These are phyloP conservation scores for Sigmodon hispidus DNA, from an alignment of 2,113 vertebrate species.

Conservation along the genomic window DNA sequence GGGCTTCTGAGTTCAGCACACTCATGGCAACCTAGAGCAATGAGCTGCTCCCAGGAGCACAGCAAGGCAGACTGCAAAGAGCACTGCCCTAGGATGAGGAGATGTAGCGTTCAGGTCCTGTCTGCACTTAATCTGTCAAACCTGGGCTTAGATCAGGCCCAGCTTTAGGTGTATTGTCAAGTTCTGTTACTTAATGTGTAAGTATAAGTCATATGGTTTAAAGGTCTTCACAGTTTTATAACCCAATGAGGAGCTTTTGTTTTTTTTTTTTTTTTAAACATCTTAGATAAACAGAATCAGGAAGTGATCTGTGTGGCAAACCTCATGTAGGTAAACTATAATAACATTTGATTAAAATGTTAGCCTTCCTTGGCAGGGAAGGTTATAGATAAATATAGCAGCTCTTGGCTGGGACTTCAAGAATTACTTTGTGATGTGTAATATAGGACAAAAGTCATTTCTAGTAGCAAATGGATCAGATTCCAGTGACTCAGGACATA, in stretches of 20 bases:
- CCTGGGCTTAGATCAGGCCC: neutral
- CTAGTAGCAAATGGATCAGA: constrained; percentile 26
- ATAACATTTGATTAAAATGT: neutral
- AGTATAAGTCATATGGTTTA: constrained; percentile 32
- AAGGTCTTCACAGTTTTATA: constrained; percentile 35
- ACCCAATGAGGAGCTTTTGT: neutral
- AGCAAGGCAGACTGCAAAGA: neutral
- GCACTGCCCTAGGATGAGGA: neutral
- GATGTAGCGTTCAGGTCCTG: neutral
- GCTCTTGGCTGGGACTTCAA: neutral
- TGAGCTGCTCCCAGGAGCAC: neutral
- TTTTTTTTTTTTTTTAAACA: neutral
- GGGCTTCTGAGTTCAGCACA: neutral
- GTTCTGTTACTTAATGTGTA: neutral
- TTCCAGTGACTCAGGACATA: neutral
- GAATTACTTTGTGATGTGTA: constrained; percentile 12
- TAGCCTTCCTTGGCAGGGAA: neutral
- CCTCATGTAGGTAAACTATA: neutral
- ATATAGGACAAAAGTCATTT: neutral
- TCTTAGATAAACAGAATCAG: constrained; percentile 62
- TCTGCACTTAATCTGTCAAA: neutral
- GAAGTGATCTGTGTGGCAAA: neutral
- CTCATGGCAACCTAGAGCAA: neutral
- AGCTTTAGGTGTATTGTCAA: neutral
- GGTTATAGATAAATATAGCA: constrained; percentile 43